Base-by-base conservation (phyloP, 2,888 invertebrate genomes). In the Gari tellinella region DNA sequence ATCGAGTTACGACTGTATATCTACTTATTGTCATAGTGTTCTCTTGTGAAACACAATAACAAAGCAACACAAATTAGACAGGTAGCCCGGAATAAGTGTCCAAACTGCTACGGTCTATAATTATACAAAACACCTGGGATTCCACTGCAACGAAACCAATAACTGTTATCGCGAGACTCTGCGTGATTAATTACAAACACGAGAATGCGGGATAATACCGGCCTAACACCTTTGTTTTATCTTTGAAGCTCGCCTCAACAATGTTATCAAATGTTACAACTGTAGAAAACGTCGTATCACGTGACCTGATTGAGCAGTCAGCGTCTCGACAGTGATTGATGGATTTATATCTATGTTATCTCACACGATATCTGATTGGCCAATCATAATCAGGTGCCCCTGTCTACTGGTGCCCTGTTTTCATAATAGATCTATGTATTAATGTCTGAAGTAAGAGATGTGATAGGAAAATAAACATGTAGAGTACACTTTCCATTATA, bases 301-400 rank as follows among this genome's bases (percentile, higher is more conserved):
- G 31, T 31, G 31, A 31, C 31, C 31, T 7, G 31, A 31, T 31
- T 31, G 31, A 31, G 31, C 4, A 31, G 31, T 31, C 31, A 31
- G 4, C 31, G 31, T 10, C 31, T 31, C 31, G 68, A 68, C 68
- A 68, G 41, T 68, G 68, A 68, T 68, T 68, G 68, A 68, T 68
- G 40, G 61, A 61, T 68, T 61, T 49, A 62, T 61, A 68, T 68
- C 68, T 53, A 55, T 55, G 45, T 56, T 68, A 68, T 68, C 68
- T 55, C 48, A 55, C 49, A 23, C 21, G 55, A 38, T 61, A 68
- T 60, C 68, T 61, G 68, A 68, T 68, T 68, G 68, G 68, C 49
- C 49, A 43, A 53, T 68, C 68, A 61, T 62, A 68, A 26, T 37
- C 26, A 53, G 63, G 53, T 61, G 4, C n/a, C 31, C 31, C 31